These are phyloP conservation scores for Pherbina coryleti DNA, from an alignment of 2,888 invertebrate genomes.

Conservation along the genomic window DNA sequence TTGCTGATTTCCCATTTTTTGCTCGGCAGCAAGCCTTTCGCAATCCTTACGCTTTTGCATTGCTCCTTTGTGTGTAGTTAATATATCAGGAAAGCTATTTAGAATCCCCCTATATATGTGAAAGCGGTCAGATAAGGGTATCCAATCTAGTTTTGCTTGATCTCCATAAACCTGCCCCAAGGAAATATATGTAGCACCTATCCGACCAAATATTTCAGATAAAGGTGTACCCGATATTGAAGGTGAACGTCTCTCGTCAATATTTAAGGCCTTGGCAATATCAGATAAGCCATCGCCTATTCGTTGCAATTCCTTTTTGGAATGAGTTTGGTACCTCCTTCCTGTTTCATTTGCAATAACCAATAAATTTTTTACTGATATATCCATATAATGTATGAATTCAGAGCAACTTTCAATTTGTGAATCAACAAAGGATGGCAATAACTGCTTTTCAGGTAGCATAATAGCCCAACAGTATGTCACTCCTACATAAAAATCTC, in stretches of 20 bases:
- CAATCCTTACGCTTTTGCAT: constrained; percentile 92
- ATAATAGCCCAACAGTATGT: constrained; percentile 92
- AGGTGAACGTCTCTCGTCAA: constrained; percentile 76
- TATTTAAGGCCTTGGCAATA: constrained; percentile 85
- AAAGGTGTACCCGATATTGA: constrained; percentile 76
- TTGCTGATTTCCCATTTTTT: constrained; percentile 86
- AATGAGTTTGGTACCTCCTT: constrained; percentile 81
- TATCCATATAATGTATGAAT: constrained; percentile 89
- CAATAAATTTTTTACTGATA: constrained; percentile 86
- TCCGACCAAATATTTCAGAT: constrained; percentile 84
- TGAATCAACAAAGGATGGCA: constrained; percentile 81
- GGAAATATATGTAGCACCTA: constrained; percentile 90
- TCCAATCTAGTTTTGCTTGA: constrained; percentile 91
- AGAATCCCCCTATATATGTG: constrained; percentile 89
- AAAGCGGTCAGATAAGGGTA: constrained; percentile 89
- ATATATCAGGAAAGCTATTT: constrained; percentile 89
- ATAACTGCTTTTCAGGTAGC: constrained; percentile 83
- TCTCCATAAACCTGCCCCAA: constrained; percentile 92
- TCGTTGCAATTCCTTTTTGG: constrained; percentile 85
- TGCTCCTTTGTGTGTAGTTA: constrained; percentile 90
- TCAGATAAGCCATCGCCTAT: constrained; percentile 89
- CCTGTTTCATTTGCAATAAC: constrained; percentile 86
- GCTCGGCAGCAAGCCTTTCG: constrained; percentile 82
- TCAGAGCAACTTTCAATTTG: constrained; percentile 86
- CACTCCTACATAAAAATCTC: constrained; percentile 89